A percentile compares a stretch with the other conserved stretches of the same genome.
Conservation (phyloP, 2,113 vertebrate species). For the Isurus oxyrinchus region DNA sequence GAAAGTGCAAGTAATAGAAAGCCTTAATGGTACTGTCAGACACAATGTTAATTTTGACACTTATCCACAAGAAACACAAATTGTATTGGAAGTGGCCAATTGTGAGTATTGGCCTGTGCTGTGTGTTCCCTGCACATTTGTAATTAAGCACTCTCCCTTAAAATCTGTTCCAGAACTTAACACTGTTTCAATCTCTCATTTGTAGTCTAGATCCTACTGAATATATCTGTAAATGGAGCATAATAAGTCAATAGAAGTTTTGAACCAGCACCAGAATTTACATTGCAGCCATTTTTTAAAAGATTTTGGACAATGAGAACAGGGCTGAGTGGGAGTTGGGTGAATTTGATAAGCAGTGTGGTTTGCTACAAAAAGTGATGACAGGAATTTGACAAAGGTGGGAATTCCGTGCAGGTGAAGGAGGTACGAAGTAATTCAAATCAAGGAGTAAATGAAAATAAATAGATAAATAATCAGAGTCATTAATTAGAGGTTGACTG, state of each 20-base stretch:
- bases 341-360: background rate
- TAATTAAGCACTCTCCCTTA: background rate
- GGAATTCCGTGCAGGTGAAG: background rate
- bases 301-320: background rate
- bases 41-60: slow-evolving; percentile 35
- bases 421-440: background rate
- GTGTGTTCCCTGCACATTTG: background rate
- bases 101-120: background rate
- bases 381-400: background rate
- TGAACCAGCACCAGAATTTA: background rate
- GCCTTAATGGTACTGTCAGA: slow-evolving; percentile 20
- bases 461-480: background rate
- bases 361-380: background rate
- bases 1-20: slow-evolving; percentile 39
- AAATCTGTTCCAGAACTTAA: background rate
- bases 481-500: background rate
- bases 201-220: background rate
- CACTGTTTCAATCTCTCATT: background rate
- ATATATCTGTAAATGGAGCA: background rate
- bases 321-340: background rate
- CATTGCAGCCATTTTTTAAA: background rate
- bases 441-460: background rate
- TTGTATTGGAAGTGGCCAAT: background rate
- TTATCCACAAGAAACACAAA: slow-evolving; percentile 19
- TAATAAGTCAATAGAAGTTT: background rate